Evolutionary conservation across 2,797 vertebrate genomes (phyloP).

Genomic region (Vireo griseus): DNA sequence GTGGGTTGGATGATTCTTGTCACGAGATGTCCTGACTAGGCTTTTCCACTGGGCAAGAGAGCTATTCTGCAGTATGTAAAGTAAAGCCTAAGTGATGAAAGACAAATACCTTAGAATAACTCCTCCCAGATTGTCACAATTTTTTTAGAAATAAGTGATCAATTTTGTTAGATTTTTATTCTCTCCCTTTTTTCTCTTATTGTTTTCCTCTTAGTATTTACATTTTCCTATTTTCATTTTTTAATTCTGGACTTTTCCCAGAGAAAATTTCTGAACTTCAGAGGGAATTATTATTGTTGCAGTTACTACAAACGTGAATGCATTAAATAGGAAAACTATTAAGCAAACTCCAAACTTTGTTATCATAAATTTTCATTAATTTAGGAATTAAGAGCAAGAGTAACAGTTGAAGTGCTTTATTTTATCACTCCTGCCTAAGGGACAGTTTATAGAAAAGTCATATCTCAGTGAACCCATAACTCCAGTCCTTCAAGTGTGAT

Average conservation of each 20-base stretch:
- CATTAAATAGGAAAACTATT: neutral
- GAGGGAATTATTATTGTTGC: neutral
- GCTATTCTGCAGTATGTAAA: neutral
- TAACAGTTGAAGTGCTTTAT: neutral
- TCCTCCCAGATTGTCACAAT: neutral
- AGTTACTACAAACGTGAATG: neutral
- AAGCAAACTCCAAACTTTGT: neutral
- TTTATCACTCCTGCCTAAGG: neutral
- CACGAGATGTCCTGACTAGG: neutral
- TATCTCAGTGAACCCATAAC: neutral
- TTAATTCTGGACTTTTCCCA: neutral
- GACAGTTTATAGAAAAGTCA: neutral
- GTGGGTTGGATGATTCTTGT: neutral
- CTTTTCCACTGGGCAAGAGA: neutral
- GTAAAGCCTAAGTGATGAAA: neutral
- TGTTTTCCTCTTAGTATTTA: neutral
- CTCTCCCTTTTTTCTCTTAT: accelerated
- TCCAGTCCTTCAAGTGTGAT: neutral
- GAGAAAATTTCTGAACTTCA: neutral
- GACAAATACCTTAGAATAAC: neutral
- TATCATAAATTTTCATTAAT: neutral
- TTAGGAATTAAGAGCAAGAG: neutral
- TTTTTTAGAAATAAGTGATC: neutral
- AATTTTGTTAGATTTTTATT: neutral
- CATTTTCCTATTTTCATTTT: neutral